Evolutionary conservation across 2,888 invertebrate species (phyloP).

Genomic region (Aspidiotus destructor): DNA sequence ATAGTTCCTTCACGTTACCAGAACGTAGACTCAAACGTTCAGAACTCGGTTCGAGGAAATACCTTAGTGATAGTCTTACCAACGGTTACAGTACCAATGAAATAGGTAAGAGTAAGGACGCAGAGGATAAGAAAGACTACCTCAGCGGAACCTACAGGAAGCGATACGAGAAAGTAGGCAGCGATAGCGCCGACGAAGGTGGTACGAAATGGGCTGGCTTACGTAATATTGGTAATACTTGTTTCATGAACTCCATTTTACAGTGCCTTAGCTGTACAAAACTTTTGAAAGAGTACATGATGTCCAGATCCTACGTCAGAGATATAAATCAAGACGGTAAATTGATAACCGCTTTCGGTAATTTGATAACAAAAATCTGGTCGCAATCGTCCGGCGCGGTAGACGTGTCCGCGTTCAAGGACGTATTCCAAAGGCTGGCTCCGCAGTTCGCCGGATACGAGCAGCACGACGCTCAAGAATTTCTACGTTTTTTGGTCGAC

Average conservation of each 20-base stretch:
- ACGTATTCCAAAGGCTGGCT: constrained; percentile 49
- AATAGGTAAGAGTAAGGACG: neutral
- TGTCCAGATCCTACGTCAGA: constrained; percentile 25
- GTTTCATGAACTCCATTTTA: constrained; percentile 92
- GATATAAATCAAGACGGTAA: constrained; percentile 39
- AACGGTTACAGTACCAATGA: constrained; percentile 14
- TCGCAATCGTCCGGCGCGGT: constrained; percentile 34
- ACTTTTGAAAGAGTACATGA: constrained; percentile 31
- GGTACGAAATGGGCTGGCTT: constrained; percentile 55
- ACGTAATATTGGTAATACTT: constrained; percentile 87
- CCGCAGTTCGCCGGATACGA: constrained; percentile 63
- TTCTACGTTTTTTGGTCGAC: constrained; percentile 76
- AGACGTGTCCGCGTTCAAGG: constrained; percentile 37
- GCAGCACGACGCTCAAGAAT: constrained; percentile 87
- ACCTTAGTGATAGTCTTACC: constrained; percentile 3
- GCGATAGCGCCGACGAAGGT: constrained; percentile 17
- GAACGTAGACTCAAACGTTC: constrained; percentile 15
- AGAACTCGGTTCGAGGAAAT: neutral
- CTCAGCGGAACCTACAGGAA: constrained; percentile 1
- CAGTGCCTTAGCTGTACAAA: constrained; percentile 80
- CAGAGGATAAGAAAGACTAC: constrained; percentile 15
- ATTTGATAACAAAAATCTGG: constrained; percentile 38
- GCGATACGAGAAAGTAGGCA: constrained; percentile 7
- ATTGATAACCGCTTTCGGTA: constrained; percentile 36
- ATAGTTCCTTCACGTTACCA: constrained; percentile 4